A percentile compares a stretch with the other conserved stretches of the same genome.
These are phyloP conservation scores for Hypomecis punctinalis DNA, from an alignment of 2,888 invertebrate genomes.

Conservation along the genomic window DNA sequence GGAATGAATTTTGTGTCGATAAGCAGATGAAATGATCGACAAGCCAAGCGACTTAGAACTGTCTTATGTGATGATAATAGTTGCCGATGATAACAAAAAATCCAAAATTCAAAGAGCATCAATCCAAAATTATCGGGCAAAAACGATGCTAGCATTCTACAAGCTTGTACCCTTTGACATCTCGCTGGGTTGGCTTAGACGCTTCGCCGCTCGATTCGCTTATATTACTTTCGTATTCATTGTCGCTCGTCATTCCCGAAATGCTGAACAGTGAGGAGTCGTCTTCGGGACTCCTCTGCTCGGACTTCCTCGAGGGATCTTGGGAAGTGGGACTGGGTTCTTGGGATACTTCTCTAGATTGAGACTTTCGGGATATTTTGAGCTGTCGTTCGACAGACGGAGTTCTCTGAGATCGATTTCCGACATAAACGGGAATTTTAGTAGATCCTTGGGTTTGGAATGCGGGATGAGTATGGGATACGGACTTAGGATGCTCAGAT, in stretches of 20 bases:
- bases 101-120: slow-evolving; percentile 70
- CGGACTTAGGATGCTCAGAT: slow-evolving; percentile 78
- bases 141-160: slow-evolving; percentile 78
- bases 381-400: slow-evolving; percentile 76
- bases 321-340: slow-evolving; percentile 80
- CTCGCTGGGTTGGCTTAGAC: slow-evolving; percentile 78
- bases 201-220: slow-evolving; percentile 82
- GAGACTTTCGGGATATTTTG: slow-evolving; percentile 66
- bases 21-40: slow-evolving; percentile 47
- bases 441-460: slow-evolving; percentile 87
- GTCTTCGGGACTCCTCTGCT: slow-evolving; percentile 83
- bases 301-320: slow-evolving; percentile 77
- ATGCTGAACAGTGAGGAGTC: slow-evolving; percentile 84
- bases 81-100: slow-evolving; percentile 47
- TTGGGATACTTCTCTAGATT: slow-evolving; percentile 74
- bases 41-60: slow-evolving; percentile 32
- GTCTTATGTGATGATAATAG: slow-evolving; percentile 46
- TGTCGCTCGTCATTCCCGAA: slow-evolving; percentile 85
- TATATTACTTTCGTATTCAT: slow-evolving; percentile 84
- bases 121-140: slow-evolving; percentile 72
- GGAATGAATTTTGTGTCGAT: slow-evolving; percentile 33
- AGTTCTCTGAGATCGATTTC: slow-evolving; percentile 85
- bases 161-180: slow-evolving; percentile 82
- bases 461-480: slow-evolving; percentile 82
- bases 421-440: slow-evolving; percentile 90